Conservation (phyloP, 2,113 vertebrate genomes). For the Periophthalmus modestus region DNA sequence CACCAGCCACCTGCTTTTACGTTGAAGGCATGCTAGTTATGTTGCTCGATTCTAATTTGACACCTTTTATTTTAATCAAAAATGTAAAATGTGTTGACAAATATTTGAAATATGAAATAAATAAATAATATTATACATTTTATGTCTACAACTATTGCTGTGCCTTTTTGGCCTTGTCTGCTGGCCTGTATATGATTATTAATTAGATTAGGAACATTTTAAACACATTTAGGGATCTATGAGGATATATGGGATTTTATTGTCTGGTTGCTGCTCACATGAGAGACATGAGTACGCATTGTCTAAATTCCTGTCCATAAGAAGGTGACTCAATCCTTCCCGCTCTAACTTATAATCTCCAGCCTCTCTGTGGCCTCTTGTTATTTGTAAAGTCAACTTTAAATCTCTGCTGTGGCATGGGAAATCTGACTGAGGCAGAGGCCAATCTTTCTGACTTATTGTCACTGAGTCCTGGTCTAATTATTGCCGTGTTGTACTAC, state of each 20-base stretch:
- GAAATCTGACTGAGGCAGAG: slow-evolving; percentile 18
- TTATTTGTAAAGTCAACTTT: slow-evolving; percentile 41
- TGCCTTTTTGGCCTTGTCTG: slow-evolving; percentile 1
- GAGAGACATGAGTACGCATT: neutral
- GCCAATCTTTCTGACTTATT: slow-evolving; percentile 20
- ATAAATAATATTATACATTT: too few relatives aligned
- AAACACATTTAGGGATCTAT: neutral
- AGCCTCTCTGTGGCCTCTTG: slow-evolving; percentile 18
- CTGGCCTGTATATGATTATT: neutral
- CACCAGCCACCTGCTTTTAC: slow-evolving; percentile 46
- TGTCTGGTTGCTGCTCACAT: neutral
- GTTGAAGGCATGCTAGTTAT: neutral
- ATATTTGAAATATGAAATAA: neutral
- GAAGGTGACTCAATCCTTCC: slow-evolving; percentile 54
- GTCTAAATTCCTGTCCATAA: slow-evolving; percentile 23
- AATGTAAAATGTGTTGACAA: neutral
- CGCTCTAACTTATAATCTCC: slow-evolving; percentile 43
- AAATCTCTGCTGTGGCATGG: slow-evolving; percentile 40
- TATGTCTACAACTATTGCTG: neutral
- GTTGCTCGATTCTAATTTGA: neutral
- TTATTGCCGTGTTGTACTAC: slow-evolving; percentile 22
- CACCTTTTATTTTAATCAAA: neutral
- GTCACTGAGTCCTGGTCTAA: slow-evolving; percentile 29
- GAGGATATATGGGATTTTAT: neutral
- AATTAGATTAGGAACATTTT: neutral